Conservation (phyloP, 2,888 invertebrate genomes). For the Agrotis puta region DNA sequence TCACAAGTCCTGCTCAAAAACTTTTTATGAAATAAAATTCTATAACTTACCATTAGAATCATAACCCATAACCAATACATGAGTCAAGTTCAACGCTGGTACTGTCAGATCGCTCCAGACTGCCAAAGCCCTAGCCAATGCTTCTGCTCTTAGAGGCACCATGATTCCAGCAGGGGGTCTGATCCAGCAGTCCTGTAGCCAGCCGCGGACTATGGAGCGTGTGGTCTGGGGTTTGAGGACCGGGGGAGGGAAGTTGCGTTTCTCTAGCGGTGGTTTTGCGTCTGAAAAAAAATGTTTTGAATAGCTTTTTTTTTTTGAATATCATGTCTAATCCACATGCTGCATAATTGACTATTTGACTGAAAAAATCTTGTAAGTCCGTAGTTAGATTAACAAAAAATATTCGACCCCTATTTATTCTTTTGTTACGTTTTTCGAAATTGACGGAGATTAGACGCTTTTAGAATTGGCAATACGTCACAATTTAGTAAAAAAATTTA, state of each 20-base stretch:
- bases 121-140: slow-evolving; percentile 81
- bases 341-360: too few species aligned
- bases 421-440: too few species aligned
- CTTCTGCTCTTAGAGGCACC: slow-evolving; percentile 84
- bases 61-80: slow-evolving; percentile 86
- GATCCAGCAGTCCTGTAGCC: slow-evolving; percentile 87
- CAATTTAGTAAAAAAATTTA: too few species aligned
- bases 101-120: slow-evolving; percentile 84
- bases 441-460: too few species aligned
- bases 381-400: too few species aligned
- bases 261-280: slow-evolving; percentile 66
- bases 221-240: slow-evolving; percentile 71
- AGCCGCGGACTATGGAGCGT: slow-evolving; percentile 79
- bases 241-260: slow-evolving; percentile 59
- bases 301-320: too few species aligned
- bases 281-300: slow-evolving; percentile 60
- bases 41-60: slow-evolving; percentile 83
- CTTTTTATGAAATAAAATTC: too few species aligned
- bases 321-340: too few species aligned
- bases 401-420: too few species aligned
- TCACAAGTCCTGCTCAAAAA: too few species aligned
- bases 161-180: slow-evolving; percentile 85
- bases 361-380: too few species aligned
- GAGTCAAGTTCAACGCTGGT: slow-evolving; percentile 80
- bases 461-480: too few species aligned